Base-by-base conservation (phyloP, 2,797 vertebrate species). In the Catamblyrhynchus diadema region DNA sequence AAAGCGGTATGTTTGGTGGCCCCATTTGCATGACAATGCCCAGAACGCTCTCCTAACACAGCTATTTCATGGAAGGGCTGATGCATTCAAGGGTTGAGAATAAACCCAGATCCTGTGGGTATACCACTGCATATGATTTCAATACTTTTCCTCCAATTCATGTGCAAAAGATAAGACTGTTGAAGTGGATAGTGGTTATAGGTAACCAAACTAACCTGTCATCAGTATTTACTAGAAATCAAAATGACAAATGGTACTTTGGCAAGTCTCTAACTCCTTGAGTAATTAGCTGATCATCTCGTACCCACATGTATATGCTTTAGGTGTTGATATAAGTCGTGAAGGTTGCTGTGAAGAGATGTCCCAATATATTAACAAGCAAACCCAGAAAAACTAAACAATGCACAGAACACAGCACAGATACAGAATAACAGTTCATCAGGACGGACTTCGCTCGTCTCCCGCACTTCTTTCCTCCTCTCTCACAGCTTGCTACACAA, bases 311-410 rank as follows among this genome's bases (percentile, higher is more conserved):
- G 88, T 95, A 92, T 82, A 71, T 77, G 79, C 88, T 97, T 83
- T 94, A 97, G 95, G 94, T 81, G 81, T 92, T 85, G 89, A 94
- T 73, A 95, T 96, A 96, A 96, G 97, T 93, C 95, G 86, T 77
- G 86, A 91, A 96, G 85, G 81, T 69, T 93, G 94, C 89, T 97
- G 97, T 97, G 98, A 95, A 96, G 97, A 98, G 95, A 96, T 97
- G 97, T 98, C 98, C 97, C 97, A 97, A 97, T 96, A 96, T 95
- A 98, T 98, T 98, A 98, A 98, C 97, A 97, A 98, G 97, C 98
- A 98, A 97, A 98, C 96, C 98, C 98, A 98, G 96, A 98, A 98
- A 98, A 98, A 98, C 97, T 96, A 98, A 98, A 97, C 79, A 93
- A 97, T 88, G 95, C 95, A 41, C 39, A 97, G 79, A 42, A 87